Evolutionary conservation across 2,797 vertebrate species (phyloP), one percentile per base, ranked within the genome.

Genomic region (Coluber constrictor): DNA sequence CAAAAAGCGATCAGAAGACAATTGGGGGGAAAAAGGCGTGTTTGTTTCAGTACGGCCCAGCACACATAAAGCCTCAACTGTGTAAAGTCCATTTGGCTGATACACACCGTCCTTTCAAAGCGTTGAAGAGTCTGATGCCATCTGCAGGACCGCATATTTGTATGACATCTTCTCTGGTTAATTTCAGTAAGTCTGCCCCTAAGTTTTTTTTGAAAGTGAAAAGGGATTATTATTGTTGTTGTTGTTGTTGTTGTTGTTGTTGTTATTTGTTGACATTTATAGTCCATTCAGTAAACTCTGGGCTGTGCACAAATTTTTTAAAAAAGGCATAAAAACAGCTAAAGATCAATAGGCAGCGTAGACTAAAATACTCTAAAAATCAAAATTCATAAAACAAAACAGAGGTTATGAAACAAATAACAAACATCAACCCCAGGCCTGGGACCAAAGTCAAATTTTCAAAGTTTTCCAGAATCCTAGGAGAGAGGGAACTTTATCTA

Each of bases 121-220:
- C 98, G 89, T 99, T 99, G 96, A 99, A 99, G 94, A 99, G 98
- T 95, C 99, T 96, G 95, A 99, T 99, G 86, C 99, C 99, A 56
- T 99, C 99, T 4, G 99, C 99, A 11, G 99, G 98, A 55, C 99
- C 99, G 60, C 99, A 99, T 97, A 99, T 99, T 97, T 99, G 99
- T 96, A 99, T 99, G 59, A 99, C 98, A 4, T 99, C 99, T 93
- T 99, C 99, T 90, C 99, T 98, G 37, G 99, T 99, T 95, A 99
- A 97, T 97, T 99, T 99, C 97, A 99, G 94, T 96, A 99, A 97
- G 95, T 99, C 99, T 27, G 98, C 98, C 51, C 99, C 99, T 99
- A 94, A 83, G 83, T 70, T 23, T 3, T 32, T 91, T 87, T 92
- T 32, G 27, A 13, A 91, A 92, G 74, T 18, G 47, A 89, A 32